Evolutionary conservation across 2,797 vertebrate species (phyloP).

Genomic region (Sebastolobus altivelis): DNA sequence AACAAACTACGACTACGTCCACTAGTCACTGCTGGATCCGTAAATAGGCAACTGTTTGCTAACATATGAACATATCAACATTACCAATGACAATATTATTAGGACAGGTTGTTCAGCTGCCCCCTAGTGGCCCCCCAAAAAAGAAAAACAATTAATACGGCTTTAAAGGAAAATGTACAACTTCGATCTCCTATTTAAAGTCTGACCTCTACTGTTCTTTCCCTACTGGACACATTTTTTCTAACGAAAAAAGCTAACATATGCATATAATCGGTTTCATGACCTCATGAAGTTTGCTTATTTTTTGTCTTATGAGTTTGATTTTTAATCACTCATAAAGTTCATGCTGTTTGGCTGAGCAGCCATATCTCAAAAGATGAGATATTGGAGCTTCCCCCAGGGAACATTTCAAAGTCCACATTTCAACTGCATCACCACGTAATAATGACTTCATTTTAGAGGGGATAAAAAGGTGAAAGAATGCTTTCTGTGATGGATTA

Average conservation of each 20-base stretch:
- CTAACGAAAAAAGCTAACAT: neutral
- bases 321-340: neutral
- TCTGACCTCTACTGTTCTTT: neutral
- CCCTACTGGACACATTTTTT: neutral
- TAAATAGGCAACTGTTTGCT: no score
- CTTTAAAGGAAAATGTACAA: no score
- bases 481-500: neutral
- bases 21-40: no score
- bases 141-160: no score
- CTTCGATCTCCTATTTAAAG: neutral
- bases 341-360: neutral
- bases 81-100: neutral
- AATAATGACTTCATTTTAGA: neutral
- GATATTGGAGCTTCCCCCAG: neutral
- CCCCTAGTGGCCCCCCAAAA: neutral
- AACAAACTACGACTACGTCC: no score
- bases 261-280: neutral
- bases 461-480: neutral
- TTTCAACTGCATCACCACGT: neutral
- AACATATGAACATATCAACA: neutral
- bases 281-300: neutral
- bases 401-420: neutral
- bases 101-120: neutral
- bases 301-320: neutral
- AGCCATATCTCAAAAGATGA: neutral